Conservation (phyloP, 2,797 vertebrate genomes). For the Halcyon badia region DNA sequence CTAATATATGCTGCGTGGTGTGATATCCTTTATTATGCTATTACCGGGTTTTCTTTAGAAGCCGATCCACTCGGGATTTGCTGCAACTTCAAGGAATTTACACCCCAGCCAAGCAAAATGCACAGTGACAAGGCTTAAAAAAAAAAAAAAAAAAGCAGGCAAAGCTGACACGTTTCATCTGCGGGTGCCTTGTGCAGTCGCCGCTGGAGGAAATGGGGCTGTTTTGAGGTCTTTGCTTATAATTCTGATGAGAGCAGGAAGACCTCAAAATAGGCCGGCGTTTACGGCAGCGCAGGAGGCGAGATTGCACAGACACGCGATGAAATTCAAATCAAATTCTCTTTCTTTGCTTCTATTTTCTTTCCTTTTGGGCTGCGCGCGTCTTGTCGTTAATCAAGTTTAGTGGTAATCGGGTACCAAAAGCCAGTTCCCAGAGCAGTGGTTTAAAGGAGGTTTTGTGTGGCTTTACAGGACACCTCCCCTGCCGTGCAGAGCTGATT, state of each 20-base stretch:
- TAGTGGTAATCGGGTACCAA: background rate
- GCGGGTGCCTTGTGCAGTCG: background rate
- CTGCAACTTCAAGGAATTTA: constrained; percentile 40
- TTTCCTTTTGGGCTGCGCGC: too few species aligned
- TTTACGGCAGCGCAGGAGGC: background rate
- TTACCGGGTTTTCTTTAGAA: background rate
- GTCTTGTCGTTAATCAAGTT: background rate
- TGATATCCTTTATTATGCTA: background rate
- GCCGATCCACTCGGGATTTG: background rate
- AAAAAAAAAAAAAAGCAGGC: background rate
- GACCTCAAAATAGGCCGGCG: background rate
- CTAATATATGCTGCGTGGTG: background rate
- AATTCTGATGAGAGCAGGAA: background rate
- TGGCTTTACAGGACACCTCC: background rate
- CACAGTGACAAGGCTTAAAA: background rate
- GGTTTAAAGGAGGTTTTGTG: fast-evolving
- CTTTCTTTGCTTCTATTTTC: background rate
- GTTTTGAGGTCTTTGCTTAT: background rate
- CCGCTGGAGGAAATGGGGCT: background rate
- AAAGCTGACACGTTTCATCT: background rate
- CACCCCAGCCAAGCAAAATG: background rate
- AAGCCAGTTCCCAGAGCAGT: background rate
- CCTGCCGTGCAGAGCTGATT: fast-evolving
- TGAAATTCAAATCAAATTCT: background rate
- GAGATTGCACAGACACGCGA: background rate